A percentile compares a stretch with the other conserved stretches of the same genome.
Evolutionary conservation across 2,888 invertebrate species (phyloP).

Genomic region (Euplexia lucipara): DNA sequence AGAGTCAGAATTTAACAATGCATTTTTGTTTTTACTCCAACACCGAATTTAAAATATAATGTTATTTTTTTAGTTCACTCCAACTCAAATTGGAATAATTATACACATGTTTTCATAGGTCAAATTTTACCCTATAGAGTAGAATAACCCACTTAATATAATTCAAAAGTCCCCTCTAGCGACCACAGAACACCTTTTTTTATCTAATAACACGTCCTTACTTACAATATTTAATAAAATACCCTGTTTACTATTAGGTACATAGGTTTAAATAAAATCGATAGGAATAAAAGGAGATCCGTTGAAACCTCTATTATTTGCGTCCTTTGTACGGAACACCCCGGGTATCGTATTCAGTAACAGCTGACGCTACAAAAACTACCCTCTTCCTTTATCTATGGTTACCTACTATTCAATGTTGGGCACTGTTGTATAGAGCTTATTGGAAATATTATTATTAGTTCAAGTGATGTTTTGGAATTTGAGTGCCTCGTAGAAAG

Average conservation of each 20-base stretch:
- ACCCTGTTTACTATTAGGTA: not conserved
- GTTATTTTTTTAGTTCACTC: not conserved
- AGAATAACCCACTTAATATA: not conserved
- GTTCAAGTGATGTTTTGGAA: slow-evolving; percentile 14
- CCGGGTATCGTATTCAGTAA: slow-evolving; percentile 76
- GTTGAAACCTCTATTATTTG: slow-evolving; percentile 75
- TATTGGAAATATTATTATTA: slow-evolving; percentile 43
- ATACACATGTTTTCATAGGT: not conserved
- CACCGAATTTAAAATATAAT: too few species aligned
- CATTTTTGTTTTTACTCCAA: too few species aligned
- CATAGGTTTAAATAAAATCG: slow-evolving; percentile 2
- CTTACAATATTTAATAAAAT: slow-evolving; percentile 7
- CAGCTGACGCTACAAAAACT: slow-evolving; percentile 85
- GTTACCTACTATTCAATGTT: slow-evolving; percentile 68
- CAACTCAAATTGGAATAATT: slow-evolving; percentile 5
- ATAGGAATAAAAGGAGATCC: slow-evolving; percentile 30
- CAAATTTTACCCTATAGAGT: not conserved
- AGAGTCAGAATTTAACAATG: too few species aligned
- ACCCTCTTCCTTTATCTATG: slow-evolving; percentile 80
- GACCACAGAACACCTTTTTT: not conserved
- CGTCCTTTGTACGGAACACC: slow-evolving; percentile 68
- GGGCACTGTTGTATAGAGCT: slow-evolving; percentile 43
- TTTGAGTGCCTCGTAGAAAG: not conserved
- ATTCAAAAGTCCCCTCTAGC: not conserved
- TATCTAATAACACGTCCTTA: not conserved